These are phyloP conservation scores for Caradrina clavipalpis DNA, from an alignment of 2,888 invertebrate genomes.

Conservation along the genomic window DNA sequence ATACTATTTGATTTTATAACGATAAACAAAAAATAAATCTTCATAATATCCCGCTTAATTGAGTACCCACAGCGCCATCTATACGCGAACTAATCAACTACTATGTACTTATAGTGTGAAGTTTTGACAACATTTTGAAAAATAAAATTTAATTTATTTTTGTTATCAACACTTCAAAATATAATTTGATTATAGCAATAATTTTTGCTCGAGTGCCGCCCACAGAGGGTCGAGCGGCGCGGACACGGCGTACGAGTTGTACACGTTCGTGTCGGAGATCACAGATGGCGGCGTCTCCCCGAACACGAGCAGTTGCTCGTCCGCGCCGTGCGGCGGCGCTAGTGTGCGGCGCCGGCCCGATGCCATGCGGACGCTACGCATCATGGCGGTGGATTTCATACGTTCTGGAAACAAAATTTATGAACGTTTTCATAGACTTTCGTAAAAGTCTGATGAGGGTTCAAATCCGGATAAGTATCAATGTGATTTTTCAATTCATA, in stretches of 20 bases:
- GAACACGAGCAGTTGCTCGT: constrained; percentile 64
- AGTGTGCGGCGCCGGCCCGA: constrained; percentile 74
- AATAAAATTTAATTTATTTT: constrained; percentile 58
- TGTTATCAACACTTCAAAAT: constrained; percentile 18
- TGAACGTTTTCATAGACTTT: background rate
- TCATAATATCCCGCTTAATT: constrained; percentile 38
- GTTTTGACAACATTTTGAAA: constrained; percentile 25
- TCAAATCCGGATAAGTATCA: too few species aligned
- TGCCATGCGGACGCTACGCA: constrained; percentile 81
- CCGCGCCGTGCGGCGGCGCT: constrained; percentile 18
- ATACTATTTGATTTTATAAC: constrained; percentile 56
- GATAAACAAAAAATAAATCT: constrained; percentile 34
- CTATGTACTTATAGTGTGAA: constrained; percentile 12
- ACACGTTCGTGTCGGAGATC: constrained; percentile 56
- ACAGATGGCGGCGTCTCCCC: constrained; percentile 66
- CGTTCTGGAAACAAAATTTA: constrained; percentile 75
- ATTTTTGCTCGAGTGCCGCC: constrained; percentile 82
- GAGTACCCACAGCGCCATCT: constrained; percentile 57
- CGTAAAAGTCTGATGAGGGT: too few species aligned
- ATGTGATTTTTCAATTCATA: too few species aligned
- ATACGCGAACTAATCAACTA: constrained; percentile 40
- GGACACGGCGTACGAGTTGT: constrained; percentile 38
- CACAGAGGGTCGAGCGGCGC: constrained; percentile 79
- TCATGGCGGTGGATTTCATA: constrained; percentile 78
- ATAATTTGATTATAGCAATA: constrained; percentile 68